These are phyloP conservation scores for Xenopus borealis DNA, from an alignment of 2,113 vertebrate species.

Conservation along the genomic window DNA sequence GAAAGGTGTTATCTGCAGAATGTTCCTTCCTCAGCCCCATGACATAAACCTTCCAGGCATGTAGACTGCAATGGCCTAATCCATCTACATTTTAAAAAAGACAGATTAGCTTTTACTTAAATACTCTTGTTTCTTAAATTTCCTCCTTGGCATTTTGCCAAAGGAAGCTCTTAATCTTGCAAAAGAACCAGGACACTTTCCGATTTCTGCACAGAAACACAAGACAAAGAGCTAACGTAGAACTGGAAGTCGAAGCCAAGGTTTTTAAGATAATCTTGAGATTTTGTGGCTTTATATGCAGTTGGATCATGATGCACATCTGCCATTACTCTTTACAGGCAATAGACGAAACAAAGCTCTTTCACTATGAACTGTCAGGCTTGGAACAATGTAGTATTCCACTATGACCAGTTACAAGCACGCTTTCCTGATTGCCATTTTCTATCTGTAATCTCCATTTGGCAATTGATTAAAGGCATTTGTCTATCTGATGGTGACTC, in stretches of 20 bases:
- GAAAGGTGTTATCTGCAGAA: constrained; percentile 38
- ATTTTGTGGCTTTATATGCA: constrained; percentile 23
- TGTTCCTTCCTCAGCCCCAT: constrained; percentile 47
- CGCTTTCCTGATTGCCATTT: constrained; percentile 25
- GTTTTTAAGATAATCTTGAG: constrained; percentile 39
- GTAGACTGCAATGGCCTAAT: constrained; percentile 53
- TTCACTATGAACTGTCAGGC: background rate
- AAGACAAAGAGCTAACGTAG: constrained; percentile 34
- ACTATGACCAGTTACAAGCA: background rate
- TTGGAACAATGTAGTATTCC: background rate
- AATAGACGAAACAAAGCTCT: constrained; percentile 12
- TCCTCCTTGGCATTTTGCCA: constrained; percentile 65
- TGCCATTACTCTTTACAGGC: constrained; percentile 31
- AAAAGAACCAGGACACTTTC: constrained; percentile 57
- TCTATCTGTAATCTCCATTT: constrained; percentile 41
- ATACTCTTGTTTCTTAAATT: constrained; percentile 65
- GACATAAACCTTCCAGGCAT: constrained; percentile 50
- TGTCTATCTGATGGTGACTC: background rate
- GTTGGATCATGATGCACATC: background rate
- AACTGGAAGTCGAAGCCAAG: constrained; percentile 35
- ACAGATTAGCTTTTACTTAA: constrained; percentile 66
- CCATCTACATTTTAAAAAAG: constrained; percentile 61
- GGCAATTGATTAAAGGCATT: constrained; percentile 14
- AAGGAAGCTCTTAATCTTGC: constrained; percentile 69
- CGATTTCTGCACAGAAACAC: constrained; percentile 50